Evolutionary conservation across 1,140 invertebrate species (phyloP).

Genomic region (Battus philenor): DNA sequence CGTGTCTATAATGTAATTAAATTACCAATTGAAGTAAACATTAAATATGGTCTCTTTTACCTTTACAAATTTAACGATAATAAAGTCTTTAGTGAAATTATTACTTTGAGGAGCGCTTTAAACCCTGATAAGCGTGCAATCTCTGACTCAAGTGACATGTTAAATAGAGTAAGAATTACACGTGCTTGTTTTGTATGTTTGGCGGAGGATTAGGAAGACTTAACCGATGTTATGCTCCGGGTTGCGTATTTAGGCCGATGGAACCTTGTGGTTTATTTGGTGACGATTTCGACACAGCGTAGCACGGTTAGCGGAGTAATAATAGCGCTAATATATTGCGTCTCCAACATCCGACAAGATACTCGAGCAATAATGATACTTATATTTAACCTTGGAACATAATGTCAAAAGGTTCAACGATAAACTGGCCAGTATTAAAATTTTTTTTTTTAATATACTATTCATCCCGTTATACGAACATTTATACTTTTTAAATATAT

Average conservation of each 20-base stretch:
- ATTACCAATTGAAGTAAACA: too few relatives aligned
- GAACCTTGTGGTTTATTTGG: background rate
- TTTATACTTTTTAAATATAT: background rate
- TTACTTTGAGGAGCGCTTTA: background rate
- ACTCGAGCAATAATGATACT: constrained; percentile 5
- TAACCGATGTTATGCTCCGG: constrained; percentile 27
- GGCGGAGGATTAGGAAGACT: constrained; percentile 29
- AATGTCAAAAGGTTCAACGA: constrained; percentile 9
- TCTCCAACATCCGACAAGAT: constrained; percentile 6
- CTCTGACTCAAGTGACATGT: constrained; percentile 21
- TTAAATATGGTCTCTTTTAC: too few relatives aligned
- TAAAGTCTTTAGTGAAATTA: constrained; percentile 7
- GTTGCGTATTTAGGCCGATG: constrained; percentile 37
- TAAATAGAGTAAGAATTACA: constrained; percentile 23
- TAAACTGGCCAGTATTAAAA: background rate
- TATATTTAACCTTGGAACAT: constrained; percentile 10
- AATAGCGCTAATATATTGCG: constrained; percentile 6
- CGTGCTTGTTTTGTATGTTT: constrained; percentile 19
- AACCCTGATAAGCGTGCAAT: constrained; percentile 18
- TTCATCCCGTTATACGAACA: background rate
- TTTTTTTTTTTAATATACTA: background rate
- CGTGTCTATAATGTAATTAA: constrained; percentile 1
- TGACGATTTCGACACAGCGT: background rate
- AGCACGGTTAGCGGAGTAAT: background rate
- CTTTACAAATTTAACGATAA: constrained; percentile 1